phyloP scores from a whole-genome alignment of 2,113 vertebrate species.

The Dolichotis patagonum region DNA sequence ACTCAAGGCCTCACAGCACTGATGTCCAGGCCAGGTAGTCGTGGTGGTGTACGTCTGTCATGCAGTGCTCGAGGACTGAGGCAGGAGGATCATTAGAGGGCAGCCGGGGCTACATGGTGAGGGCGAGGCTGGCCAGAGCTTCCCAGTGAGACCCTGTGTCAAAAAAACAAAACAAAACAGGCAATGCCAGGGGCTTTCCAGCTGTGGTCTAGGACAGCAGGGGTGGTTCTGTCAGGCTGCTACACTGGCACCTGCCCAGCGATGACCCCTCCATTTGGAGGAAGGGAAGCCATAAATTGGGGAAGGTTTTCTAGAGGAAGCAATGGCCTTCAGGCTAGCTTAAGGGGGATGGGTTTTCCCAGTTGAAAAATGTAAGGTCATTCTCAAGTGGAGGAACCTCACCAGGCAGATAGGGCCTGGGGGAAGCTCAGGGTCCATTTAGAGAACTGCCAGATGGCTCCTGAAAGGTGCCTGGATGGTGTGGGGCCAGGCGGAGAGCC shows the following conservation, averaged over 20 bases:
- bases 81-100: not conserved
- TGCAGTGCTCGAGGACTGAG: not conserved
- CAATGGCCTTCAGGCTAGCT: not conserved
- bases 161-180: not conserved
- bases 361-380: not conserved
- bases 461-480: accelerated
- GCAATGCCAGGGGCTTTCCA: not conserved
- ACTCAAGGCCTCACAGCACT: not conserved
- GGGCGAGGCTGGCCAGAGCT: not conserved
- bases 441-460: not conserved
- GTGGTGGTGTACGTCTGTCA: not conserved
- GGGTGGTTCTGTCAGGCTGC: not conserved
- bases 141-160: not conserved
- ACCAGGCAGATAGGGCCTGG: not conserved
- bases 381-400: not conserved
- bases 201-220: not conserved
- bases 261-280: not conserved
- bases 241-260: not conserved
- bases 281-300: not conserved
- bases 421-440: not conserved
- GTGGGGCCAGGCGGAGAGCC: not conserved
- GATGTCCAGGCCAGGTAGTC: not conserved
- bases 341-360: not conserved
- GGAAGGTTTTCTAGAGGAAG: conserved; percentile 17
- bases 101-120: not conserved